phyloP scores from a whole-genome alignment of 2,797 vertebrate species.

The Hydrocynus forskahlii region DNA sequence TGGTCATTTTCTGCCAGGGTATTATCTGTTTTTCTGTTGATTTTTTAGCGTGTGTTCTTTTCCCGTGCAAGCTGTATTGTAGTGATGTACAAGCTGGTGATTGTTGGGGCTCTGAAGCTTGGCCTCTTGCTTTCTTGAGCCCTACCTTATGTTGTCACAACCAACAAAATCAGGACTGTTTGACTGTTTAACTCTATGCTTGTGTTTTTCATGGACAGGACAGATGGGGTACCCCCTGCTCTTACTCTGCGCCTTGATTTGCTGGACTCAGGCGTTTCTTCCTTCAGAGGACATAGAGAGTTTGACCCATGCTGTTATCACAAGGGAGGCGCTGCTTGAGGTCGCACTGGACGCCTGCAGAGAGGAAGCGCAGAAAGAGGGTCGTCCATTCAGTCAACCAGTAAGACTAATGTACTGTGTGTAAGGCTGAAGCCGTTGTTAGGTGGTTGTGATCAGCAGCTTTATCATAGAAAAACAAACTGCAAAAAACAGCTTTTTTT shows the following conservation, averaged over 20 bases:
- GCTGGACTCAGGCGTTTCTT: conserved; percentile 26
- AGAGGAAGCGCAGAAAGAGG: conserved; percentile 8
- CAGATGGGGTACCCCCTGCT: background rate
- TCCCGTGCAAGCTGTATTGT: too few relatives aligned
- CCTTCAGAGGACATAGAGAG: background rate
- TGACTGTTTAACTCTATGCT: background rate
- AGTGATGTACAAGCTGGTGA: too few relatives aligned
- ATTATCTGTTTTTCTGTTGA: too few relatives aligned
- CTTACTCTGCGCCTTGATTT: conserved; percentile 33
- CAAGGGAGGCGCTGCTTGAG: background rate
- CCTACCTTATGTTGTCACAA: background rate
- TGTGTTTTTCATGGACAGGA: background rate
- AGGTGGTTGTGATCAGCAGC: background rate
- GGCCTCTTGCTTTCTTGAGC: too few relatives aligned
- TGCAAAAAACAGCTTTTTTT: too few relatives aligned
- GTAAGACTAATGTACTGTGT: conserved; percentile 3
- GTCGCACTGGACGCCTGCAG: background rate
- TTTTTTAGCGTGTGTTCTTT: too few relatives aligned
- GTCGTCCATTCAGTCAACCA: background rate
- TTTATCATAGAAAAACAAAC: too few relatives aligned
- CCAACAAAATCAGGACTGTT: background rate
- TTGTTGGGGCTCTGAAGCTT: too few relatives aligned
- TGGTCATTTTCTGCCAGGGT: too few relatives aligned
- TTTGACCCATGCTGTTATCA: background rate
- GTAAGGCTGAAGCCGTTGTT: background rate